Percentiles rank a stretch among this genome's conserved stretches.
These are phyloP conservation scores for Flabesymbios commensalis DNA, from an alignment of 2,888 invertebrate genomes.

Conservation along the genomic window DNA sequence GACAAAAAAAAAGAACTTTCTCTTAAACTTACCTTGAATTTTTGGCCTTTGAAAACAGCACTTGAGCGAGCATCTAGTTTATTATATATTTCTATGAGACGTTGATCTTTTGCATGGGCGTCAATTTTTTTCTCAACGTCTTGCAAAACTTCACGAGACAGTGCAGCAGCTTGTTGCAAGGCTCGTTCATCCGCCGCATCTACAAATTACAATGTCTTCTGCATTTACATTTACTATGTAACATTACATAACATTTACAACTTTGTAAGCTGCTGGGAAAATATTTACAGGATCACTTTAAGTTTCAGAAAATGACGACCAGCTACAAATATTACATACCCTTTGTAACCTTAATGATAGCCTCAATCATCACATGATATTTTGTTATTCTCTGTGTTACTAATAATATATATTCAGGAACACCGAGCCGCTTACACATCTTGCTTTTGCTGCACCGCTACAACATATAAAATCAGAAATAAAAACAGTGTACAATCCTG, in stretches of 20 bases:
- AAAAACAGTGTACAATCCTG: conserved; percentile 49
- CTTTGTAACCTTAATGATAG: conserved; percentile 85
- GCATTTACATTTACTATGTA: too few relatives aligned
- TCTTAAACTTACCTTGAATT: conserved; percentile 73
- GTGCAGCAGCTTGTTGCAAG: conserved; percentile 77
- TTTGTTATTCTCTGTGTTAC: conserved; percentile 94
- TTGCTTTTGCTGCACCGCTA: conserved; percentile 78
- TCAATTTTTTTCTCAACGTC: conserved; percentile 93
- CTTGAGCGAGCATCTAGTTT: conserved; percentile 91
- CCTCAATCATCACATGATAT: conserved; percentile 89
- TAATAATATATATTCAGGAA: conserved; percentile 92
- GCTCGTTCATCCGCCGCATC: too few relatives aligned
- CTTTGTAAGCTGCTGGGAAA: too few relatives aligned
- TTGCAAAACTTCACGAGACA: conserved; percentile 85
- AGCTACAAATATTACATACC: too few relatives aligned
- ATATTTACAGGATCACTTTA: too few relatives aligned
- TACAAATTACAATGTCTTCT: too few relatives aligned
- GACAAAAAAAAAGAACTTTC: too few relatives aligned
- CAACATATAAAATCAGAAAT: not conserved
- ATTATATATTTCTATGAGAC: conserved; percentile 89
- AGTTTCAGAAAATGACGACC: too few relatives aligned
- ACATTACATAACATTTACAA: not conserved
- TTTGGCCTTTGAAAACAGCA: conserved; percentile 70
- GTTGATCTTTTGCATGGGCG: conserved; percentile 84
- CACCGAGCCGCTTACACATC: conserved; percentile 88